Evolutionary conservation across 2,888 invertebrate genomes (phyloP), one percentile per base, ranked within the genome.

Genomic region (Bruchidius siliquastri): DNA sequence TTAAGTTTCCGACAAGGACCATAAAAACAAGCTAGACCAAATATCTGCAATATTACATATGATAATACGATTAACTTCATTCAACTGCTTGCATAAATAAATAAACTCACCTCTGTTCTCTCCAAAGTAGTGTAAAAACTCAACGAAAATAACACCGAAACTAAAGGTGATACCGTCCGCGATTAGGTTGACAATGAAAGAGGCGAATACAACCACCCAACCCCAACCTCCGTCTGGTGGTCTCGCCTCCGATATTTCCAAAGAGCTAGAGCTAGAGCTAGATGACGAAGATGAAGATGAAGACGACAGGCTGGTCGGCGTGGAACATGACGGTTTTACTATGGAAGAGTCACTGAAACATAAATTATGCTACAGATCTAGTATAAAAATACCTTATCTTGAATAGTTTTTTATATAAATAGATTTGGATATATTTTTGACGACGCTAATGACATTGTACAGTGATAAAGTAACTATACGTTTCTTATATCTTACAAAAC

Each of bases 81-180:
- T n/a, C n/a, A n/a, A n/a, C n/a, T n/a, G n/a, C n/a, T n/a, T n/a
- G n/a, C n/a, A n/a, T n/a, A n/a, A n/a, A n/a, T n/a, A n/a, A n/a
- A n/a, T n/a, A n/a, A n/a, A n/a, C n/a, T 68, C 22, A 73, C 95
- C 93, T 81, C 95, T 94, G 72, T 93, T 92, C 83, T 94, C 92
- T 70, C 92, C 92, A 87, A 96, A 97, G 85, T 95, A 93, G 80
- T 93, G 91, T 74, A 95, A 88, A 82, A 97, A 94, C 83, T 96
- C 94, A 0, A 94, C 92, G 86, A 91, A 96, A 82, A 97, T 92
- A 3, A 97, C 93, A 73, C 97, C 97, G 86, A 97, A 97, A 77
- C 95, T 95, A 87, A 96, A 96, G 0, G 96, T 96, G 79, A 96
- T 92, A 1, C 97, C 97, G 85, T 97, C 97, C 68, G 96, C 96